phyloP scores from a whole-genome alignment of 2,888 invertebrate species.

The Thelaira solivaga region DNA sequence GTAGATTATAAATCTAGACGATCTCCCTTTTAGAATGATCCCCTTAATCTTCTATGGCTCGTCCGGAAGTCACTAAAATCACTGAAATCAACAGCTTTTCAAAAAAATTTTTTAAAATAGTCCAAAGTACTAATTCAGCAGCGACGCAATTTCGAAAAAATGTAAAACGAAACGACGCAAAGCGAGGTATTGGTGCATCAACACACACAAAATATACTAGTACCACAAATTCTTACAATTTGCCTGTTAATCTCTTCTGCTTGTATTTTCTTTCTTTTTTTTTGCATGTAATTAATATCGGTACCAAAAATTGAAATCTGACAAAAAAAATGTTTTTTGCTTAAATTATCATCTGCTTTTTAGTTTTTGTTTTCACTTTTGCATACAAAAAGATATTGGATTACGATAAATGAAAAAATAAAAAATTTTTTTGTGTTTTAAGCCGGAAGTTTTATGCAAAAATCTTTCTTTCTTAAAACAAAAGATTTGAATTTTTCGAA shows the following conservation, averaged over 20 bases:
- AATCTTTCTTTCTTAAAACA: background rate
- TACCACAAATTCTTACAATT: background rate
- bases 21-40: too few relatives aligned
- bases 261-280: background rate
- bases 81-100: too few relatives aligned
- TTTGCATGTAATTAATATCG: conserved; percentile 30
- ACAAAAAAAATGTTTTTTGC: background rate
- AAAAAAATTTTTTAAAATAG: too few relatives aligned
- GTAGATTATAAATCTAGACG: too few relatives aligned
- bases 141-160: too few relatives aligned
- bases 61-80: too few relatives aligned
- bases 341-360: conserved; percentile 5
- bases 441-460: conserved; percentile 33
- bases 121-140: too few relatives aligned
- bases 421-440: too few relatives aligned
- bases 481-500: background rate
- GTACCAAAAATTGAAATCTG: conserved; percentile 8
- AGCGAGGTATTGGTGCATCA: too few relatives aligned
- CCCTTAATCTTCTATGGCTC: too few relatives aligned
- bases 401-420: conserved; percentile 11
- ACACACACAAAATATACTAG: too few relatives aligned
- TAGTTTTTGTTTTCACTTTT: background rate
- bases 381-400: conserved; percentile 9
- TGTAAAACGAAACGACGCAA: too few relatives aligned
- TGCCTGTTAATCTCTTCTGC: background rate